A percentile compares a stretch with the other conserved stretches of the same genome.
phyloP scores from a whole-genome alignment of 2,113 vertebrate genomes.

The Clarias gariepinus region DNA sequence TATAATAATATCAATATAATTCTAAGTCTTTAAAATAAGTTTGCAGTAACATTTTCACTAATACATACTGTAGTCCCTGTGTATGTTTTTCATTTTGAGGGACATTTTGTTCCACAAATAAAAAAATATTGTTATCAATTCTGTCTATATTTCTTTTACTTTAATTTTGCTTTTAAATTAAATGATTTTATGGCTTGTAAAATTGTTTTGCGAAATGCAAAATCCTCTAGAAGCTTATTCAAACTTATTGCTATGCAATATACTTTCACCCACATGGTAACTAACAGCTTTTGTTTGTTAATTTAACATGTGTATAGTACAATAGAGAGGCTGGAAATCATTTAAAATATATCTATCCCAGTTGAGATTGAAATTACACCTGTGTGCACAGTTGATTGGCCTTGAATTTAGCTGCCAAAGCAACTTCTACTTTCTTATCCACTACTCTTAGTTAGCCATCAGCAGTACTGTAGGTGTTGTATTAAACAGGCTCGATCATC shows the following conservation, averaged over 20 bases:
- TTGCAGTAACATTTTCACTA: neutral
- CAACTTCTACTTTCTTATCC: neutral
- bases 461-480: neutral
- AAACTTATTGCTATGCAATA: neutral
- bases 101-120: neutral
- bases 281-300: neutral
- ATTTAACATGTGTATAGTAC: neutral
- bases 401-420: constrained; percentile 7
- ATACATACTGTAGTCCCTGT: neutral
- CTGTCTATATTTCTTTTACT: neutral
- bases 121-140: neutral
- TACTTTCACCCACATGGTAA: neutral
- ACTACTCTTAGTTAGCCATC: neutral
- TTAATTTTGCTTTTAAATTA: neutral
- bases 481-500: neutral
- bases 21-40: neutral
- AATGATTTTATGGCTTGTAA: neutral
- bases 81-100: neutral
- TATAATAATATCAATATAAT: too few relatives aligned
- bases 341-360: neutral
- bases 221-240: neutral
- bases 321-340: neutral
- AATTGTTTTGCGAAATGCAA: neutral
- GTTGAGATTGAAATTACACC: neutral
- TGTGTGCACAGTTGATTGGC: neutral